phyloP scores from a whole-genome alignment of 2,888 invertebrate species.

The Norana najaformis region DNA sequence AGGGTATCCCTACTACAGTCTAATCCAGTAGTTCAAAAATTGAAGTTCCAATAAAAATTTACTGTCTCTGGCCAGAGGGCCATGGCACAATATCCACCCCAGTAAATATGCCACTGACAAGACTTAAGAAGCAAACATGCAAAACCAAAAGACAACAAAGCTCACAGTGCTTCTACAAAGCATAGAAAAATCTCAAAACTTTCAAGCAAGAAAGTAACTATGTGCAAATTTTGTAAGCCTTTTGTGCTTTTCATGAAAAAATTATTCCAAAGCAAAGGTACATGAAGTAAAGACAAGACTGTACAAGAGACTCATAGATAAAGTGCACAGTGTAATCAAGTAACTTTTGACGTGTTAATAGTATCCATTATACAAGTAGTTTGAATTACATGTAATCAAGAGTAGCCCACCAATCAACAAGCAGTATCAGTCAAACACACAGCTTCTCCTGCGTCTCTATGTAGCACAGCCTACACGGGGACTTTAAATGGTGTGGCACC shows the following conservation, averaged over 20 bases:
- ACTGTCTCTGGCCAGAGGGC: too few relatives aligned
- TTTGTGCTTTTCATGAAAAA: background rate
- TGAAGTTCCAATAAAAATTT: too few relatives aligned
- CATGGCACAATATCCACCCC: background rate
- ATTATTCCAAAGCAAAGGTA: background rate
- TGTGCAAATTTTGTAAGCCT: background rate
- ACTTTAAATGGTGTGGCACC: too few relatives aligned
- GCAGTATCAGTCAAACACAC: background rate
- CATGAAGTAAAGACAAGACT: background rate
- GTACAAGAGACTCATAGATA: background rate
- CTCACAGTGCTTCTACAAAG: background rate
- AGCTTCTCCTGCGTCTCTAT: background rate
- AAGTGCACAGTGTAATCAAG: background rate
- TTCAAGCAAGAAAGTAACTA: conserved; percentile 13
- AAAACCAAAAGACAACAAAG: background rate
- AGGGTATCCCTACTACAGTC: too few relatives aligned
- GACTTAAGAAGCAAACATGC: background rate
- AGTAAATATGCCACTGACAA: background rate
- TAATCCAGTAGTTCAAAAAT: background rate
- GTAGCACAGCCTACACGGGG: too few relatives aligned
- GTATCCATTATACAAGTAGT: too few relatives aligned
- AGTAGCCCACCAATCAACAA: background rate
- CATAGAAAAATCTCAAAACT: background rate
- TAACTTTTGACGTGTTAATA: too few relatives aligned
- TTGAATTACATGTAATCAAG: too few relatives aligned